Percentiles rank a stretch among this genome's conserved stretches.
phyloP scores from a whole-genome alignment of 2,113 vertebrate genomes.

The Myanophis thanlyinensis region DNA sequence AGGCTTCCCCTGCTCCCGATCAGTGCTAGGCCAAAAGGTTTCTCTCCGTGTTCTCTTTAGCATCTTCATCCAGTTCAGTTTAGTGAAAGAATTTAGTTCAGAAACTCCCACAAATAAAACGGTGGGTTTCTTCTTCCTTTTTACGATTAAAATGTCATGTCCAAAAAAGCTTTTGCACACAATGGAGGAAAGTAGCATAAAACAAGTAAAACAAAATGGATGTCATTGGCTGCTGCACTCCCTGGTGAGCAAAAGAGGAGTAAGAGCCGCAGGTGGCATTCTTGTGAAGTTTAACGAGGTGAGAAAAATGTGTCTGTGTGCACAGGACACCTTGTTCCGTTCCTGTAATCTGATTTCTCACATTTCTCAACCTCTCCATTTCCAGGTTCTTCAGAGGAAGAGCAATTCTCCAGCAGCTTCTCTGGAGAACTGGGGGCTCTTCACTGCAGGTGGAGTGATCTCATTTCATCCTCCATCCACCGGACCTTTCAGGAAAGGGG shows the following conservation, averaged over 20 bases:
- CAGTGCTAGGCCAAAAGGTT: not conserved
- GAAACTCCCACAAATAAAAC: not conserved
- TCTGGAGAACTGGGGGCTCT: no score
- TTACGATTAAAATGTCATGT: not conserved
- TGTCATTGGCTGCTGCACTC: not conserved
- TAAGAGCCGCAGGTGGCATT: not conserved
- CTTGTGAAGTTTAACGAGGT: not conserved
- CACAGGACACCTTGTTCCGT: not conserved
- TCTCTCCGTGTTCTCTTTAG: not conserved
- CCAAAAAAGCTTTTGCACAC: not conserved
- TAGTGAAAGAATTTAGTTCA: not conserved
- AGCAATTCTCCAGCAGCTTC: no score
- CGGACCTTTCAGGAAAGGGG: not conserved
- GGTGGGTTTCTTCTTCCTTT: not conserved
- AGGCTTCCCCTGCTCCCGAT: no score
- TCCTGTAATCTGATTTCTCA: not conserved
- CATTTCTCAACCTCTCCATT: not conserved
- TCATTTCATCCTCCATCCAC: not conserved
- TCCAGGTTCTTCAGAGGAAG: no score
- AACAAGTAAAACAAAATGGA: not conserved
- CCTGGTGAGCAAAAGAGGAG: not conserved
- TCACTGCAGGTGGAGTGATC: not conserved
- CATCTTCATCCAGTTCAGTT: not conserved
- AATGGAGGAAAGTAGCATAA: no score
- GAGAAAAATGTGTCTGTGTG: not conserved